Base-by-base conservation (phyloP, 1,140 invertebrate species). In the Drosophila prosaltans region DNA sequence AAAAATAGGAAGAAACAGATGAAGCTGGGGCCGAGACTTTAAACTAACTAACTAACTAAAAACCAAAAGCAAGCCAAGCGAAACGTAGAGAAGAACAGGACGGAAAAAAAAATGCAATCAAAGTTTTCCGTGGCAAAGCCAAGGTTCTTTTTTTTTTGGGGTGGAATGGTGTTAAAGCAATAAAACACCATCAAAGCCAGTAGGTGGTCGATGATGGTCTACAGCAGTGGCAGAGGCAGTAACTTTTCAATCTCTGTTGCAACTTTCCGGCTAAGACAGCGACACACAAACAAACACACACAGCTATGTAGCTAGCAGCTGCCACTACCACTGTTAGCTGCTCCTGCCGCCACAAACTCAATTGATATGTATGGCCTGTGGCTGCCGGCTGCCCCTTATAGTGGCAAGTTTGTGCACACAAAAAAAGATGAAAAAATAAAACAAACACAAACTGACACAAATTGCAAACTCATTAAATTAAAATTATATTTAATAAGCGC, bases 401-500 rank as follows among this genome's bases (percentile, higher is more conserved):
- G 41, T 48, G 45, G 55, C 45, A 32, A 62, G 74, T 57, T 58
- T 65, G 54, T 51, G 32, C 54, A n/a, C 28, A 21, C 28, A 40
- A 67, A 58, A 43, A 45, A 69, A 72, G 21, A 73, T 58, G 65
- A 41, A 75, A 75, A 69, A 74, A 78, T 41, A 70, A 75, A 75
- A 74, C 82, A 80, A 84, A 86, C 75, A 85, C 16, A 16, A 16
- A 85, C 84, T 84, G 84, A 84, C 78, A 89, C 80, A 89, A 89
- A 89, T 89, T 84, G 84, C 84, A 84, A 89, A 89, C 84, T 89
- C 84, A 89, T 89, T 89, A 89, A 89, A 84, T 89, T 89, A 89
- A 89, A 89, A 89, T 89, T 89, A 84, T 81, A 89, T 89, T 89
- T 89, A 84, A 89, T 89, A 89, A 89, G 71, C 76, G 83, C 80